Evolutionary conservation across 1,140 invertebrate genomes (phyloP).

Genomic region (Tachypleus tridentatus): DNA sequence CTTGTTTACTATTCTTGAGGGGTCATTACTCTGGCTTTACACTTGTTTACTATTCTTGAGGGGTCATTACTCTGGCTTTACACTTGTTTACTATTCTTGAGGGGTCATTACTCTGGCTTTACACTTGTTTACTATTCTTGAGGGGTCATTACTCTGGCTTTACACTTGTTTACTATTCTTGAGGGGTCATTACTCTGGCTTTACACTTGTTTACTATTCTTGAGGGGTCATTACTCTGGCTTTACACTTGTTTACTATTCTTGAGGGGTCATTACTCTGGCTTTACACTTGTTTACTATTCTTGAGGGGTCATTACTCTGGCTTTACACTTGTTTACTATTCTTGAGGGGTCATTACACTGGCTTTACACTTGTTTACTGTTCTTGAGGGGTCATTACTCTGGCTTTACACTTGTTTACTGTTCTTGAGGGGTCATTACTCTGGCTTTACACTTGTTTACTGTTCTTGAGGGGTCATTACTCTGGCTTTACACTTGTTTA

Average conservation of each 20-base stretch:
- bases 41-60: slow-evolving; percentile 41
- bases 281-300: slow-evolving; percentile 43
- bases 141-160: slow-evolving; percentile 84
- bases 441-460: slow-evolving; percentile 50
- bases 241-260: slow-evolving; percentile 41
- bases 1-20: slow-evolving; percentile 43
- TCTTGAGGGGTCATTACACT: slow-evolving; percentile 76
- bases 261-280: slow-evolving; percentile 75
- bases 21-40: slow-evolving; percentile 79
- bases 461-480: slow-evolving; percentile 69
- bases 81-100: slow-evolving; percentile 38
- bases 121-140: slow-evolving; percentile 38
- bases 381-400: slow-evolving; percentile 74
- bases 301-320: slow-evolving; percentile 72
- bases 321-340: slow-evolving; percentile 45
- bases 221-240: slow-evolving; percentile 81
- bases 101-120: slow-evolving; percentile 84
- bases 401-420: slow-evolving; percentile 47
- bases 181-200: slow-evolving; percentile 79
- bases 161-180: slow-evolving; percentile 35
- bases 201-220: slow-evolving; percentile 40
- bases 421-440: slow-evolving; percentile 69
- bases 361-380: slow-evolving; percentile 45
- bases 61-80: slow-evolving; percentile 81
- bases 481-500: slow-evolving; percentile 50